phyloP scores from a whole-genome alignment of 1,140 invertebrate species.

The Dinoponera quadriceps region DNA sequence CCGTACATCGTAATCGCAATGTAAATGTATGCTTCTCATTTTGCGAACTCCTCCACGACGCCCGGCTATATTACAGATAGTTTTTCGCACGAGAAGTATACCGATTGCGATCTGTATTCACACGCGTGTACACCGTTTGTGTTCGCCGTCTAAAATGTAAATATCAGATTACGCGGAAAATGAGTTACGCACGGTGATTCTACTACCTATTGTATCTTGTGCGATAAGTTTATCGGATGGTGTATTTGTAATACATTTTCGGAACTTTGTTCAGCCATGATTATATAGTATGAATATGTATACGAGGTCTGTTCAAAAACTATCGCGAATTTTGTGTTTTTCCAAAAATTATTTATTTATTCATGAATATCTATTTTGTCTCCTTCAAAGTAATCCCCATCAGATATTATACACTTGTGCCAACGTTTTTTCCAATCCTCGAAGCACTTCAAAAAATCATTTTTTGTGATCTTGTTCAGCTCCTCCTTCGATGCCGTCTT shows the following conservation, averaged over 20 bases:
- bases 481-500: too few species aligned
- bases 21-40: background rate
- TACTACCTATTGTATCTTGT: background rate
- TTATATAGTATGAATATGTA: constrained; percentile 43
- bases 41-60: background rate
- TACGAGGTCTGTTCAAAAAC: too few species aligned
- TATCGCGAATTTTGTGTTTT: too few species aligned
- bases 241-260: constrained; percentile 14
- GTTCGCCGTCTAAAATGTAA: background rate
- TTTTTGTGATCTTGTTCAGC: too few species aligned
- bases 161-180: constrained; percentile 10
- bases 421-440: too few species aligned
- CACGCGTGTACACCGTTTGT: background rate
- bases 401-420: too few species aligned
- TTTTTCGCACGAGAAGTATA: background rate
- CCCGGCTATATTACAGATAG: background rate
- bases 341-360: too few species aligned
- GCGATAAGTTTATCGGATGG: constrained; percentile 24
- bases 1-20: background rate
- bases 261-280: background rate
- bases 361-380: too few species aligned
- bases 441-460: too few species aligned
- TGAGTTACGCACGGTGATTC: background rate
- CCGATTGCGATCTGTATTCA: background rate
- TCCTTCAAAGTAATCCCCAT: too few species aligned